Percentiles rank a stretch among this genome's conserved stretches.
Evolutionary conservation across 2,888 invertebrate genomes (phyloP).

Genomic region (Phania funesta): DNA sequence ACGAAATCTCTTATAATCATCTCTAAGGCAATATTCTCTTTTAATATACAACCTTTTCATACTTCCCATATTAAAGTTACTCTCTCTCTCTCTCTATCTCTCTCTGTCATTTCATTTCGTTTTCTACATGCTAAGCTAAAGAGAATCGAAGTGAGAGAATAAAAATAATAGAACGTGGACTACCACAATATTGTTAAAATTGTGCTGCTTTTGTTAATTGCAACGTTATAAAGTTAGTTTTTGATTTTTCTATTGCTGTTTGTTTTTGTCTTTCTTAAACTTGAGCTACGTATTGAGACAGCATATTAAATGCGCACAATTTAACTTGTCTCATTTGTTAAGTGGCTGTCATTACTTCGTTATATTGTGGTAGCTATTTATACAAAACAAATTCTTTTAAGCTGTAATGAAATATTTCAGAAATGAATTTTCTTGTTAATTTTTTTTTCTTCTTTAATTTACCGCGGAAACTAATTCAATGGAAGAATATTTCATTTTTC

Average conservation of each 20-base stretch:
- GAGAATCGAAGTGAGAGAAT: neutral
- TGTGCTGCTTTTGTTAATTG: constrained; percentile 51
- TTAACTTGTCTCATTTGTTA: constrained; percentile 21
- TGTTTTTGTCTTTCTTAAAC: constrained; percentile 10
- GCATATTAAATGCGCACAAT: constrained; percentile 11
- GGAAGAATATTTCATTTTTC: too few relatives aligned
- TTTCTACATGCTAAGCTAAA: neutral
- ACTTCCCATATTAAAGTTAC: too few relatives aligned
- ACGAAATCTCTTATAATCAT: constrained; percentile 35
- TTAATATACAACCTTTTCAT: too few relatives aligned
- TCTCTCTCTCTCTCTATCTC: neutral
- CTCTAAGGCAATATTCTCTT: neutral
- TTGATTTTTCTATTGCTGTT: constrained; percentile 18
- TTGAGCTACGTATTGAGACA: neutral
- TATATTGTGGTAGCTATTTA: neutral
- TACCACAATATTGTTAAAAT: constrained; percentile 60
- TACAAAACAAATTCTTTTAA: neutral
- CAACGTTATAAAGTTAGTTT: constrained; percentile 47
- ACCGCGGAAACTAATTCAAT: too few relatives aligned
- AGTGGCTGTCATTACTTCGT: neutral
- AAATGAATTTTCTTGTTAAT: too few relatives aligned
- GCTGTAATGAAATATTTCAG: too few relatives aligned
- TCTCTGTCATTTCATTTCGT: neutral
- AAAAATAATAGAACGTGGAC: constrained; percentile 53
- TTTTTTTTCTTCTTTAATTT: neutral